phyloP scores from a whole-genome alignment of 2,113 vertebrate genomes.

The Actenoides lindsayi region DNA sequence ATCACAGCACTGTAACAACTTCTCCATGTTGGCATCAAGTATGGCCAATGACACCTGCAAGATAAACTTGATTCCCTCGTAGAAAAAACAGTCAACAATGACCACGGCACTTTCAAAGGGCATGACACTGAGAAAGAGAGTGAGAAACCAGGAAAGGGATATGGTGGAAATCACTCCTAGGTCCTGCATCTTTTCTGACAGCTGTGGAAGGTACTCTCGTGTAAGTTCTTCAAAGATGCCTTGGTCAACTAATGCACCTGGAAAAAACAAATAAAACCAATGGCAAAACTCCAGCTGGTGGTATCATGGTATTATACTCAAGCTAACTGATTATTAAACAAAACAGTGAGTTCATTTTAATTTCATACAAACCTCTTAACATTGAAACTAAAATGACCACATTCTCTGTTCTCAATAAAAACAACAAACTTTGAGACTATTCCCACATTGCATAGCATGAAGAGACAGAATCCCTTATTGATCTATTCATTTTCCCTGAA shows the following conservation, averaged over 20 bases:
- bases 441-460: not conserved
- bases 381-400: not conserved
- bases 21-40: constrained; percentile 93
- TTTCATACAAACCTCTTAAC: not conserved
- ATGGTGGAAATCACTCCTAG: constrained; percentile 96
- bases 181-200: constrained; percentile 95
- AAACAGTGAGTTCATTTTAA: not conserved
- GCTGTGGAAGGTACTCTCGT: constrained; percentile 84
- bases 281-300: not conserved
- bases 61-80: constrained; percentile 94
- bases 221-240: constrained; percentile 97
- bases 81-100: constrained; percentile 97
- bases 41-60: constrained; percentile 95
- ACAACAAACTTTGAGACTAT: not conserved
- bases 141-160: constrained; percentile 97
- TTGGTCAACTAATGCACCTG: constrained; percentile 95
- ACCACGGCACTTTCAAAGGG: constrained; percentile 95
- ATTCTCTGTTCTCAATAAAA: not conserved
- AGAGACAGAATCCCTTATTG: not conserved
- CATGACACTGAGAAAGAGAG: constrained; percentile 96
- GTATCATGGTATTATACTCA: not conserved
- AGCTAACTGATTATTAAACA: not conserved
- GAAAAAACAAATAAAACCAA: not conserved
- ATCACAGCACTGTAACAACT: constrained; percentile 87
- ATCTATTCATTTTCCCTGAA: not conserved